Evolutionary conservation across 2,113 vertebrate species (phyloP).

Genomic region (Cottus gobio): DNA sequence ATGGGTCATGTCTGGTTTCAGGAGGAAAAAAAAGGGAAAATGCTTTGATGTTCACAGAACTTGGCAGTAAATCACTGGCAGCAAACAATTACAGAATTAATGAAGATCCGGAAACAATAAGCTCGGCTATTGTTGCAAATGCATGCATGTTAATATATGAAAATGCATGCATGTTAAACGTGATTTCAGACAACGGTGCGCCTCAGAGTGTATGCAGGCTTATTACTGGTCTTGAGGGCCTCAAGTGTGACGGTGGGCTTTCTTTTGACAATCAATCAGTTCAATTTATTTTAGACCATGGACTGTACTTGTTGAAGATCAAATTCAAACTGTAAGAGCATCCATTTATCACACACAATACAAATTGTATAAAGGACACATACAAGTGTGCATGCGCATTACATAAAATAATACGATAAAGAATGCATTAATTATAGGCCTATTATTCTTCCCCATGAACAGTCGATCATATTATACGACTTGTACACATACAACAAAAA

Average conservation of each 20-base stretch:
- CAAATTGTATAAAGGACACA: background rate
- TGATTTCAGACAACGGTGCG: conserved; percentile 53
- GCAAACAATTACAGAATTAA: conserved; percentile 83
- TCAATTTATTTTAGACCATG: conserved; percentile 36
- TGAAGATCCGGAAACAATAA: conserved; percentile 80
- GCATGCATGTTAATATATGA: conserved; percentile 78
- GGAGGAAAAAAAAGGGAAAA: conserved; percentile 52
- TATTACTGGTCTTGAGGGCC: conserved; percentile 53
- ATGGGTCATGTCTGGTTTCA: conserved; percentile 76
- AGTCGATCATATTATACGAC: background rate
- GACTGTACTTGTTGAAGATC: background rate
- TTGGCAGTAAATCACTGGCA: conserved; percentile 80
- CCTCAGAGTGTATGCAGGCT: conserved; percentile 34
- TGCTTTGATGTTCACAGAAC: conserved; percentile 86
- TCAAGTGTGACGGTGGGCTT: conserved; percentile 56
- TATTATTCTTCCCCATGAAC: background rate
- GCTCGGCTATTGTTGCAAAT: conserved; percentile 72
- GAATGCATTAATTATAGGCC: background rate
- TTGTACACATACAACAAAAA: background rate
- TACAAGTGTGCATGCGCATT: background rate
- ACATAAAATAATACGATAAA: background rate
- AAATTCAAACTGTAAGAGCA: conserved; percentile 3
- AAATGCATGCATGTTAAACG: conserved; percentile 75
- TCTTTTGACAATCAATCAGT: conserved; percentile 29
- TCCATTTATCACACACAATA: background rate